Base-by-base conservation (phyloP, 2,113 vertebrate genomes). In the Cottus gobio region DNA sequence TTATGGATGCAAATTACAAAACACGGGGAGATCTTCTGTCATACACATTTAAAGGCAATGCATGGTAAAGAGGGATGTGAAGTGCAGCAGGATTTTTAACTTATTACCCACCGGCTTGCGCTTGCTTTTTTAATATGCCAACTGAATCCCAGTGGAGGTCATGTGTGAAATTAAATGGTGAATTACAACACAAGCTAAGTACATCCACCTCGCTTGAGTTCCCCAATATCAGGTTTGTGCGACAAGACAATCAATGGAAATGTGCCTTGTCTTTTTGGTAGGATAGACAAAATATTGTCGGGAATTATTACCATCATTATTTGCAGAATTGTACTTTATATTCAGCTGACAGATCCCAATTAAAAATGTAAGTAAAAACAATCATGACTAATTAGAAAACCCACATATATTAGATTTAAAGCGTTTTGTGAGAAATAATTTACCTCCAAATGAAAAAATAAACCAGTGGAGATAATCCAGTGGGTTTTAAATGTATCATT, bases 131-230 rank as follows among this genome's bases (percentile, higher is more conserved):
- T 13, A 42, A 58, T 37, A 20, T 10, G 20, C 12, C 28, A 50
- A 15, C 30, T 65, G 61, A 66, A 37, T 36, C 42, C 72, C 28
- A 28, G 44, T 62, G 73, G 75, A 62, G 10, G n/a, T 71, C 28
- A 22, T 54, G 70, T 71, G 30, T 74, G 60, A 83, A 73, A 66
- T 85, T 30, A 74, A 77, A 65, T 58, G 36, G 15, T 56, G 58
- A 54, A 54, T 39, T 24, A 52, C n/a, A 26, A 28, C 37, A 48
- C 16, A 66, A n/a, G 6, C 42, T 31, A 30, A 50, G 1, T 10
- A 64, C 26, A 16, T 61, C 1, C 54, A n/a, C 12, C 22, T 60
- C 48, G 22, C 39, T 42, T 63, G 5, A 72, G 39, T n/a, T n/a
- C n/a, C n/a, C n/a, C 3, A 13, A 13, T 22, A 15, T 50, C n/a